phyloP scores from a whole-genome alignment of 2,888 invertebrate species.

The Euclidia mi region DNA sequence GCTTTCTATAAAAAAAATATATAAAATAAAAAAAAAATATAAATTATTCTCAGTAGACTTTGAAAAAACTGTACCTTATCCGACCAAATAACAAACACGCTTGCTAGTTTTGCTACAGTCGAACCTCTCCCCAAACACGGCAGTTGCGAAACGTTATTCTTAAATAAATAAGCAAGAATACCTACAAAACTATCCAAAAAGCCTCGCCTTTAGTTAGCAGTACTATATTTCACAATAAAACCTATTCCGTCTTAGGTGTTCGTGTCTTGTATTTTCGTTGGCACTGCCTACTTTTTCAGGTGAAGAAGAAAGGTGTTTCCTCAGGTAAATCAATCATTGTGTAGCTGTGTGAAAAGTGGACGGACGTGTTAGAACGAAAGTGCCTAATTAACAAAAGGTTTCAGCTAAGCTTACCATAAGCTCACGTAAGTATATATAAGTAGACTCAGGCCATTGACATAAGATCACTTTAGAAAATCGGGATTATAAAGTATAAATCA shows the following conservation, averaged over 20 bases:
- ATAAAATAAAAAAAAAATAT: too few relatives aligned
- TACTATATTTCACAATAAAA: background rate
- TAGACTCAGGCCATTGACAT: too few relatives aligned
- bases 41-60: too few relatives aligned
- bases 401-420: background rate
- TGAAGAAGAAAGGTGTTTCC: constrained; percentile 14
- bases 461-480: too few relatives aligned
- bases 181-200: background rate
- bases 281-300: constrained; percentile 9
- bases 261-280: constrained; percentile 16
- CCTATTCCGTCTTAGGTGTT: constrained; percentile 4
- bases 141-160: too few relatives aligned
- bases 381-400: constrained; percentile 27
- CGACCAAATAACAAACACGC: too few relatives aligned
- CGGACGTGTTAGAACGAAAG: constrained; percentile 19
- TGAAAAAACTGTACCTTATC: too few relatives aligned
- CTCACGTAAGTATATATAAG: too few relatives aligned
- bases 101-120: background rate
- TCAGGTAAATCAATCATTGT: constrained; percentile 41
- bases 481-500: too few relatives aligned
- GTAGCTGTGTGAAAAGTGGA: constrained; percentile 18
- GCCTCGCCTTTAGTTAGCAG: background rate
- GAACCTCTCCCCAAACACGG: too few relatives aligned
- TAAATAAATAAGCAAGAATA: too few relatives aligned
- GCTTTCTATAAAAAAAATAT: too few relatives aligned